These are phyloP conservation scores for Disparrhopalites patrizii DNA, from an alignment of 2,888 invertebrate genomes.

Conservation along the genomic window DNA sequence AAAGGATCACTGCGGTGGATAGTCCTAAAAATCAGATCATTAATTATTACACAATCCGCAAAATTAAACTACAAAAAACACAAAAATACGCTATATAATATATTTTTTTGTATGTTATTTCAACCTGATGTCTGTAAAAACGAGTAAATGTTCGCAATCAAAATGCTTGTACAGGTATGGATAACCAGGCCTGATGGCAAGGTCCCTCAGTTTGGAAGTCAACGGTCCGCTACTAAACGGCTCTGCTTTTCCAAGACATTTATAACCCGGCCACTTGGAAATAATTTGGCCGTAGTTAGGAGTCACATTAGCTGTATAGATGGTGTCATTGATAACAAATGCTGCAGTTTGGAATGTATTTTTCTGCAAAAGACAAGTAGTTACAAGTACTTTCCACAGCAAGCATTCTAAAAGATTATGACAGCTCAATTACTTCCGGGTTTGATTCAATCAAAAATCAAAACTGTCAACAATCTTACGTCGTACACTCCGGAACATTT, in stretches of 20 bases:
- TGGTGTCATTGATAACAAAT: slow-evolving; percentile 11
- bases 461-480: not conserved
- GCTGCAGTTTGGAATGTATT: slow-evolving; percentile 2
- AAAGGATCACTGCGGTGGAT: slow-evolving; percentile 16
- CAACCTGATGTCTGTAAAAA: slow-evolving; percentile 70
- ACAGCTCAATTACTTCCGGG: not conserved
- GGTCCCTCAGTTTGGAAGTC: slow-evolving; percentile 55
- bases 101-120: too few relatives aligned
- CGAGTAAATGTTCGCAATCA: slow-evolving; percentile 85
- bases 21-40: not conserved
- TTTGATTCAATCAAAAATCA: not conserved
- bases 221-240: slow-evolving; percentile 48
- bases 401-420: not conserved
- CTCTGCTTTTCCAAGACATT: slow-evolving; percentile 1
- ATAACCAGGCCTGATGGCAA: slow-evolving; percentile 60
- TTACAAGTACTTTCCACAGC: not conserved
- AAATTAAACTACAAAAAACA: not conserved
- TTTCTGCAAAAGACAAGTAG: not conserved
- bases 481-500: slow-evolving; percentile 9
- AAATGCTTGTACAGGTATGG: slow-evolving; percentile 85
- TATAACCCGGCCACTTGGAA: slow-evolving; percentile 14
- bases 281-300: slow-evolving; percentile 13
- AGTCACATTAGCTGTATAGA: slow-evolving; percentile 1
- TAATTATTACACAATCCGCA: not conserved
- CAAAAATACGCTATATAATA: not conserved